Evolutionary conservation across 35 echinoderm and acorn worm genomes (phyloP).

Genomic region (Chiridota heheva): DNA sequence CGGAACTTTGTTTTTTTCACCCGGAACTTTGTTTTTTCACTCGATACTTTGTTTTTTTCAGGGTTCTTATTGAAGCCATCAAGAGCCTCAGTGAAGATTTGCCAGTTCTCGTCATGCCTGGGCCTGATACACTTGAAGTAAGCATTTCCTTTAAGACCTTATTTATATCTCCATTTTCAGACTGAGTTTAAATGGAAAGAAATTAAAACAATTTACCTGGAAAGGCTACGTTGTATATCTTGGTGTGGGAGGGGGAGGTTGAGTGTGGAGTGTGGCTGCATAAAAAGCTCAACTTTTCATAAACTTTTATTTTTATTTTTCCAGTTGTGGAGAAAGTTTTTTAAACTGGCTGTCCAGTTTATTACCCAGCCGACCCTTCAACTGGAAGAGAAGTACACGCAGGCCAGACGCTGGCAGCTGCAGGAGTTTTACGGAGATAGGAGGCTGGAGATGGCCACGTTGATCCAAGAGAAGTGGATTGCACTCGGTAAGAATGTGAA

Average conservation of each 20-base stretch:
- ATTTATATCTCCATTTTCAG: constrained; percentile 5
- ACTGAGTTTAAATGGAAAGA: not conserved
- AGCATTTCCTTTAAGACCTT: constrained; percentile 40
- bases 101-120: no score
- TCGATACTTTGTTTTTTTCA: no score
- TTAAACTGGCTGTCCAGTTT: constrained; percentile 69
- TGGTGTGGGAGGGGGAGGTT: not conserved
- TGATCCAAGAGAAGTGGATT: constrained; percentile 76
- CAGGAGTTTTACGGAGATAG: constrained; percentile 76
- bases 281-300: no score
- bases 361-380: constrained; percentile 78
- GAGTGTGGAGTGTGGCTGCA: not conserved
- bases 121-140: no score
- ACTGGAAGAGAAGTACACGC: constrained; percentile 64
- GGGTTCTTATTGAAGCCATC: no score
- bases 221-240: not conserved
- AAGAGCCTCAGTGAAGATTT: no score
- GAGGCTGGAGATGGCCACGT: constrained; percentile 69
- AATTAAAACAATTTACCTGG: not conserved
- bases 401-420: constrained; percentile 56
- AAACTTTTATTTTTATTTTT: no score
- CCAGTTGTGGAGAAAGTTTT: constrained; percentile 82
- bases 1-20: no score
- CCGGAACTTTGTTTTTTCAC: no score
- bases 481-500: constrained; percentile 56